phyloP scores from a whole-genome alignment of 2,888 invertebrate species.

The Scaptomyza caliginosa region DNA sequence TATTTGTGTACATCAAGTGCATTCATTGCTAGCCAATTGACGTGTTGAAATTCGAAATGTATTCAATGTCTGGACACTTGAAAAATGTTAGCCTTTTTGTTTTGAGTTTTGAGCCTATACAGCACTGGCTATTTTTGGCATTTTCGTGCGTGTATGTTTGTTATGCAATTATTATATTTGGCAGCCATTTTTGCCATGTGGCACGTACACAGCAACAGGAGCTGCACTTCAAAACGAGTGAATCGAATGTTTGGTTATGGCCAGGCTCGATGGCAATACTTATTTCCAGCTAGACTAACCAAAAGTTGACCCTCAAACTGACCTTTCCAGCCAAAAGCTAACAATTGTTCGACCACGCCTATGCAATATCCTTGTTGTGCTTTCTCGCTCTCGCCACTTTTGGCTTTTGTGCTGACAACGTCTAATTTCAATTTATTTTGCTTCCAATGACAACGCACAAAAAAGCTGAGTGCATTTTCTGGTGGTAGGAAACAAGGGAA shows the following conservation, averaged over 20 bases:
- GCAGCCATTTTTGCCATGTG: constrained; percentile 16
- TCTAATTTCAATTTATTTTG: constrained; percentile 77
- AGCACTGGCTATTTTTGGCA: constrained; percentile 1
- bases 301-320: neutral
- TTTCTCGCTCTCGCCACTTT: constrained; percentile 41
- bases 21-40: neutral
- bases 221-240: too few species aligned
- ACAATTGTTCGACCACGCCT: constrained; percentile 34
- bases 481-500: neutral
- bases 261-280: neutral
- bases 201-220: constrained; percentile 27
- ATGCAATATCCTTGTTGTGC: too few species aligned
- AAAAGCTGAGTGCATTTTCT: constrained; percentile 51
- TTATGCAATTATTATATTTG: constrained; percentile 29
- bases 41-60: neutral
- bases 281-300: neutral
- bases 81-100: neutral
- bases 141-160: neutral
- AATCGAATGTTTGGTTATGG: too few species aligned
- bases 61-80: too few species aligned
- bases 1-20: neutral
- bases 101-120: neutral
- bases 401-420: constrained; percentile 71
- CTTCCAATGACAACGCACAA: constrained; percentile 75
- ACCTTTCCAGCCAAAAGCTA: neutral